phyloP scores from a whole-genome alignment of 2,888 invertebrate species.

The Synergus gifuensis region DNA sequence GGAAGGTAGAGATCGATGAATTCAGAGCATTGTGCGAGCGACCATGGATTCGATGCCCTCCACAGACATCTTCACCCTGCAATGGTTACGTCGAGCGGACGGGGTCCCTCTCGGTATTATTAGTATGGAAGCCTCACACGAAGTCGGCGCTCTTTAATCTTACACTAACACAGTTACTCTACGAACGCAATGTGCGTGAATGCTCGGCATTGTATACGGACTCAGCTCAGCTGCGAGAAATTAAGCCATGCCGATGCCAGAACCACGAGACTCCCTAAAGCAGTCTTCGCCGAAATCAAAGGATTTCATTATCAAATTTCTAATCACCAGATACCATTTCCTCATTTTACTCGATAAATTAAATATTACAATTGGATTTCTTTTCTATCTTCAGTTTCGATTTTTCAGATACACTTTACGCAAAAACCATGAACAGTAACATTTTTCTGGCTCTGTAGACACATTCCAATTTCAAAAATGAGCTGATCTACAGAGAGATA shows the following conservation, averaged over 20 bases:
- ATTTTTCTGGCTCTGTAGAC: too few species aligned
- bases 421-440: too few species aligned
- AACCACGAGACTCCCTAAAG: background rate
- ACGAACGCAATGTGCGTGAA: slow-evolving; percentile 63
- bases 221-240: slow-evolving; percentile 65
- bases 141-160: slow-evolving; percentile 75
- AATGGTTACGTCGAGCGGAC: slow-evolving; percentile 40
- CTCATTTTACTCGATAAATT: background rate
- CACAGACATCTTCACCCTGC: slow-evolving; percentile 46
- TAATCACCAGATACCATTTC: background rate
- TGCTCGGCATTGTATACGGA: slow-evolving; percentile 67
- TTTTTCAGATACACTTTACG: too few species aligned
- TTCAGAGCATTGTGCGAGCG: slow-evolving; percentile 46
- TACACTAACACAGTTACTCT: slow-evolving; percentile 53
- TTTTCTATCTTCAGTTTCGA: background rate
- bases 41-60: slow-evolving; percentile 45
- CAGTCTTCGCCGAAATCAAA: background rate
- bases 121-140: slow-evolving; percentile 71
- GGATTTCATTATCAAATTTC: background rate
- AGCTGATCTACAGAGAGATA: too few species aligned
- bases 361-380: background rate
- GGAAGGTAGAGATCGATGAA: slow-evolving; percentile 38
- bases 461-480: too few species aligned
- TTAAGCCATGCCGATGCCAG: slow-evolving; percentile 55
- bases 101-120: slow-evolving; percentile 52